Conservation (phyloP, 2,797 vertebrate species). For the Anguilla obscura region DNA sequence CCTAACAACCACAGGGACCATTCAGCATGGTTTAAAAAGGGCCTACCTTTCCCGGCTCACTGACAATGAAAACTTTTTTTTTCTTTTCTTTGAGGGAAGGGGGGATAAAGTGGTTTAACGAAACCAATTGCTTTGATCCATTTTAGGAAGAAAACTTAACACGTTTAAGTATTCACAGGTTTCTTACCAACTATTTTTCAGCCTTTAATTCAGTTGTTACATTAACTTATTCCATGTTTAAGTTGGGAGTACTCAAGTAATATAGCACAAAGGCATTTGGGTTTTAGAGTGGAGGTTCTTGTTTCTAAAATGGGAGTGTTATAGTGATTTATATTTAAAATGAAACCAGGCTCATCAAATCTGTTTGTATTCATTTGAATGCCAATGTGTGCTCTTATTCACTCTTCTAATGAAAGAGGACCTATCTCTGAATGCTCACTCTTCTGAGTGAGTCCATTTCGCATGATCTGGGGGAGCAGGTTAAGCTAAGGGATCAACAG, state of each 20-base stretch:
- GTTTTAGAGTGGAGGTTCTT: not conserved
- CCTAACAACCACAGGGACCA: not conserved
- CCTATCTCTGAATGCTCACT: not conserved
- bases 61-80: not conserved
- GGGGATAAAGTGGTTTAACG: not conserved
- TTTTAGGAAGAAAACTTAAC: too few species aligned
- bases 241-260: too few species aligned
- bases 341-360: not conserved
- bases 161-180: too few species aligned
- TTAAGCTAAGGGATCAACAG: not conserved
- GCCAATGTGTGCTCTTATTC: not conserved
- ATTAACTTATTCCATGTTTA: too few species aligned
- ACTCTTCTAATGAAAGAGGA: not conserved
- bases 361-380: not conserved
- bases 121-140: too few species aligned
- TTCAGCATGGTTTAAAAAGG: not conserved
- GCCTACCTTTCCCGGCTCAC: not conserved
- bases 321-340: not conserved
- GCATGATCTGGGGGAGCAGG: not conserved
- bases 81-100: not conserved
- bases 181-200: too few species aligned
- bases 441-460: not conserved
- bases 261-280: too few species aligned
- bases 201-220: too few species aligned
- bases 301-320: not conserved